Percentiles rank a stretch among this genome's conserved stretches.
Evolutionary conservation across 1,140 invertebrate genomes (phyloP).

Genomic region (Trachymyrmex septentrionalis): DNA sequence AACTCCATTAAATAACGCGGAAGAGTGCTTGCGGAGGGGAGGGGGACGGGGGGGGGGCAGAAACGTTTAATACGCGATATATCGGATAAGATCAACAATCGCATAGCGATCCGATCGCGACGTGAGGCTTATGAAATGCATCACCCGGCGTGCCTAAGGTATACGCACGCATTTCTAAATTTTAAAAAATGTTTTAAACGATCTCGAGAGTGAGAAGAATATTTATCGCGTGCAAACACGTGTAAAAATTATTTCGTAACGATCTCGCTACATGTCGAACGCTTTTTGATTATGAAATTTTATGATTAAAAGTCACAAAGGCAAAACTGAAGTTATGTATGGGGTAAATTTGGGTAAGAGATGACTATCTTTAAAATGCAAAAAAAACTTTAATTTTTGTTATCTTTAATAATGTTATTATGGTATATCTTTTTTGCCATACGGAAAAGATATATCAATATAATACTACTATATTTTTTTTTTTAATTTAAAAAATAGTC

Average conservation of each 20-base stretch:
- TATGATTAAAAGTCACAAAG: not conserved
- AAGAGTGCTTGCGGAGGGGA: not conserved
- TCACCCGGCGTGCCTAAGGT: not conserved
- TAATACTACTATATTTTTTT: too few relatives aligned
- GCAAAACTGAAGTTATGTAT: not conserved
- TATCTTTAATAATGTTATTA: too few relatives aligned
- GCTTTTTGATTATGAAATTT: not conserved
- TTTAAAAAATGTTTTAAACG: not conserved
- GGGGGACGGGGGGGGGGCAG: too few relatives aligned
- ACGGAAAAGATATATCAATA: too few relatives aligned
- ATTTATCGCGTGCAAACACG: not conserved
- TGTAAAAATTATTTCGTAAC: not conserved
- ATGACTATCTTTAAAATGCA: too few relatives aligned
- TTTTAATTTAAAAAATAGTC: too few relatives aligned
- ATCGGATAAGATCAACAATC: constrained; percentile 21
- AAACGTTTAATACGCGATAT: constrained; percentile 40
- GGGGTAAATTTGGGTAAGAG: too few relatives aligned
- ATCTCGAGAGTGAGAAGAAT: not conserved
- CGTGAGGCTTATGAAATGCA: constrained; percentile 3
- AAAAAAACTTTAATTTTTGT: too few relatives aligned
- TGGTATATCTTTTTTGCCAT: too few relatives aligned
- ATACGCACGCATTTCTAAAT: not conserved
- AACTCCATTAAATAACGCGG: constrained; percentile 52
- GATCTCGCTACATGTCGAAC: not conserved
- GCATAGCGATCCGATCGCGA: not conserved